A percentile compares a stretch with the other conserved stretches of the same genome.
Conservation (phyloP, 2,888 invertebrate genomes). For the Tachystola acroxantha region DNA sequence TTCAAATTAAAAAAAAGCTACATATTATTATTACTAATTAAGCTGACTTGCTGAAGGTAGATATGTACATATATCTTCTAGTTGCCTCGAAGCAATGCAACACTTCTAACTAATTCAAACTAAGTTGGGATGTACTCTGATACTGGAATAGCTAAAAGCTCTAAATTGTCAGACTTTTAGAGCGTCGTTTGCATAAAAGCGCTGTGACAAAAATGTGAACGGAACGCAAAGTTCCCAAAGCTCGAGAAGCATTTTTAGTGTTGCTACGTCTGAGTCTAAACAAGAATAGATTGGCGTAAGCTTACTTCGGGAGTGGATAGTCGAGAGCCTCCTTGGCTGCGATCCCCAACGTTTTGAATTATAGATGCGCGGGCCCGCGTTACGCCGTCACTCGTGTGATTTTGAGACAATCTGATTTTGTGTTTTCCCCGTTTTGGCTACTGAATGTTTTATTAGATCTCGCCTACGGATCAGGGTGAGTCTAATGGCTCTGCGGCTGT, state of each 20-base stretch:
- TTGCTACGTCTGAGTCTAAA: conserved; percentile 17
- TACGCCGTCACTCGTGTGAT: conserved; percentile 69
- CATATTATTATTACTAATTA: no score
- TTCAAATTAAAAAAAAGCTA: no score
- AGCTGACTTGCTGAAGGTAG: no score
- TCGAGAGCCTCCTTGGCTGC: conserved; percentile 38
- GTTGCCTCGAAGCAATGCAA: no score
- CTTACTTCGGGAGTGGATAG: conserved; percentile 29
- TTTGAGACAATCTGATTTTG: conserved; percentile 77
- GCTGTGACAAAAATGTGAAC: no score
- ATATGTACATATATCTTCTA: no score
- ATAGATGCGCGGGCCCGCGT: conserved; percentile 63
- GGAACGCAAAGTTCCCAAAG: no score
- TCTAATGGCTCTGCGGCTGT: conserved; percentile 60
- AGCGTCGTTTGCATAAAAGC: no score
- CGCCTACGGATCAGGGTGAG: conserved; percentile 47
- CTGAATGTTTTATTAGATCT: conserved; percentile 71
- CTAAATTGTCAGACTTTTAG: no score
- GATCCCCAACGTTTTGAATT: conserved; percentile 54
- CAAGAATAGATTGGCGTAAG: conserved; percentile 50
- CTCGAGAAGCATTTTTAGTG: conserved; percentile 10
- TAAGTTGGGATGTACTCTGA: no score
- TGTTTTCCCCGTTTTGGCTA: conserved; percentile 64
- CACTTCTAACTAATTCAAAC: no score
- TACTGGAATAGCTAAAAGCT: no score